Percentiles rank a stretch among this genome's conserved stretches.
phyloP scores from a whole-genome alignment of 2,113 vertebrate genomes.

The Pseudorasbora parva region DNA sequence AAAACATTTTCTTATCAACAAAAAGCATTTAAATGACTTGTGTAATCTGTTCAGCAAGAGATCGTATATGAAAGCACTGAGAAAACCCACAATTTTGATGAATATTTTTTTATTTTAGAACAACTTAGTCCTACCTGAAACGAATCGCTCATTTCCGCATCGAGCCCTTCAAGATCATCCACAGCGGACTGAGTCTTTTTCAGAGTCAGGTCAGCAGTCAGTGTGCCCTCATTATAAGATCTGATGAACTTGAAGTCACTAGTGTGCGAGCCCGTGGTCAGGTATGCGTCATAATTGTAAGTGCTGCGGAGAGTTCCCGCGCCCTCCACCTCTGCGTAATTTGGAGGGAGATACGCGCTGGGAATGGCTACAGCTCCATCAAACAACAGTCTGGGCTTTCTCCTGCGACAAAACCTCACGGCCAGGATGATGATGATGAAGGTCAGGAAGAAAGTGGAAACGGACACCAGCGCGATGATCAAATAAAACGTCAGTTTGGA shows the following conservation, averaged over 20 bases:
- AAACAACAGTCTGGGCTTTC: constrained; percentile 16
- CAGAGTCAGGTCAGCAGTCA: background rate
- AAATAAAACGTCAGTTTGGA: constrained; percentile 1
- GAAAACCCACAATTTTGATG: background rate
- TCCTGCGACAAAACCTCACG: constrained; percentile 3
- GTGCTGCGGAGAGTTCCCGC: background rate
- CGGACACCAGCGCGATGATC: constrained; percentile 9
- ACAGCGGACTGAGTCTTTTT: too few species aligned
- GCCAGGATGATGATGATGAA: constrained; percentile 10
- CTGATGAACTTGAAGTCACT: constrained; percentile 2
- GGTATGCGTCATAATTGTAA: background rate
- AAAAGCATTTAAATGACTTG: too few species aligned
- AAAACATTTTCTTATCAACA: too few species aligned
- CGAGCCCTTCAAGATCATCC: too few species aligned
- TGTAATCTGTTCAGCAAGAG: too few species aligned
- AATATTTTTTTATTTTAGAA: too few species aligned
- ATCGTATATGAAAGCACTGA: background rate
- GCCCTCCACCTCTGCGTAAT: constrained; percentile 15
- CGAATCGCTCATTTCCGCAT: background rate
- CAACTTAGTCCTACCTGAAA: background rate
- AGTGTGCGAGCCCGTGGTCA: background rate
- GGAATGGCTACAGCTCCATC: constrained; percentile 13
- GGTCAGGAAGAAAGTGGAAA: constrained; percentile 6
- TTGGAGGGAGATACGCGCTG: constrained; percentile 10
- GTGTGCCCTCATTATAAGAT: background rate